phyloP scores from a whole-genome alignment of 1,140 invertebrate species.

The Trichomalopsis sarcophagae region DNA sequence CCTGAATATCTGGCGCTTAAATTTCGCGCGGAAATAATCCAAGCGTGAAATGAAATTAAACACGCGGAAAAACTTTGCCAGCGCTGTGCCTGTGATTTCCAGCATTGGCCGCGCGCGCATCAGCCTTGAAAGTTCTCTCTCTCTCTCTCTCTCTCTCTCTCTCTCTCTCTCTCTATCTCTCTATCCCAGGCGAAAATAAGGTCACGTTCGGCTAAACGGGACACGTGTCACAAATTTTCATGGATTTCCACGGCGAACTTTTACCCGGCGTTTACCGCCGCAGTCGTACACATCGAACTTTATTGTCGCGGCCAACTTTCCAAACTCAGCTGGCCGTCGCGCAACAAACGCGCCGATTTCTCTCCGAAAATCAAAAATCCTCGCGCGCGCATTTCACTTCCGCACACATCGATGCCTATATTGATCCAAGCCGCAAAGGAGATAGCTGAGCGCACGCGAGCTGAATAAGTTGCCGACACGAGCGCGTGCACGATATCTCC shows the following conservation, averaged over 20 bases:
- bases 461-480: background rate
- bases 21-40: too few relatives aligned
- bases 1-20: background rate
- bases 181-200: background rate
- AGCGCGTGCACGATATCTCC: constrained; percentile 21
- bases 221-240: background rate
- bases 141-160: too few relatives aligned
- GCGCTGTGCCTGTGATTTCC: background rate
- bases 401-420: background rate
- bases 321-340: too few relatives aligned
- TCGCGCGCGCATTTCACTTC: background rate
- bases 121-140: background rate
- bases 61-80: background rate
- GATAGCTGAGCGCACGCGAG: constrained; percentile 13
- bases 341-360: background rate
- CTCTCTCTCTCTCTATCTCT: too few relatives aligned
- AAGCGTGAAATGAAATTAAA: background rate
- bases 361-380: background rate
- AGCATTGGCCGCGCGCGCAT: background rate
- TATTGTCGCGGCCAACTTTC: background rate
- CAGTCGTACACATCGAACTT: background rate
- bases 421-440: background rate
- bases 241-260: background rate
- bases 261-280: background rate
- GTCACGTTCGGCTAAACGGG: background rate